Evolutionary conservation across 2,113 vertebrate genomes (phyloP).

Genomic region (Bungarus multicinctus): DNA sequence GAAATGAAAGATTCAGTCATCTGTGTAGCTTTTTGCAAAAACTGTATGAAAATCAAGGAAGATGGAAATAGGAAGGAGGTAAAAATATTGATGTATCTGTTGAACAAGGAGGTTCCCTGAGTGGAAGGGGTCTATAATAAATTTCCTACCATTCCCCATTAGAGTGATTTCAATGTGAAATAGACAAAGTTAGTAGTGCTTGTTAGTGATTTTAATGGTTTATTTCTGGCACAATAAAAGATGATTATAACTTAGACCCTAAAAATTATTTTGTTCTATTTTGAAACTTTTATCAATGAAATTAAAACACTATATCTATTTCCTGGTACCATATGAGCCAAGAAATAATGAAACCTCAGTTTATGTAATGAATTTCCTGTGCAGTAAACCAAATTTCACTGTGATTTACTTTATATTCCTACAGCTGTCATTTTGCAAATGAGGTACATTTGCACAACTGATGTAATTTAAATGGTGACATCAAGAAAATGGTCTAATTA

Average conservation of each 20-base stretch:
- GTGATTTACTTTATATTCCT: neutral
- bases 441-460: neutral
- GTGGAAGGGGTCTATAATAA: neutral
- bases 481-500: neutral
- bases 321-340: neutral
- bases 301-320: neutral
- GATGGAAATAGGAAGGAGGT: neutral
- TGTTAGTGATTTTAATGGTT: neutral
- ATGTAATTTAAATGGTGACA: neutral
- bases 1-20: constrained; percentile 19
- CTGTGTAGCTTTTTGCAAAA: constrained; percentile 16
- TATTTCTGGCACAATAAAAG: neutral
- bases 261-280: neutral
- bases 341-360: neutral
- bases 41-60: constrained; percentile 4
- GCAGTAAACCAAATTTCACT: neutral
- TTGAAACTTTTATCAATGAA: neutral
- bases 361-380: neutral
- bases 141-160: neutral
- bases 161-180: neutral
- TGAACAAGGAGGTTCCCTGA: neutral
- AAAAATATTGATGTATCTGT: neutral
- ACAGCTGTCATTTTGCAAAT: neutral
- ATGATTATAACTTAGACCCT: constrained; percentile 14
- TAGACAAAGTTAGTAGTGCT: neutral